Evolutionary conservation across 2,797 vertebrate species (phyloP), one percentile per base, ranked within the genome.

Genomic region (Glossophaga mutica): DNA sequence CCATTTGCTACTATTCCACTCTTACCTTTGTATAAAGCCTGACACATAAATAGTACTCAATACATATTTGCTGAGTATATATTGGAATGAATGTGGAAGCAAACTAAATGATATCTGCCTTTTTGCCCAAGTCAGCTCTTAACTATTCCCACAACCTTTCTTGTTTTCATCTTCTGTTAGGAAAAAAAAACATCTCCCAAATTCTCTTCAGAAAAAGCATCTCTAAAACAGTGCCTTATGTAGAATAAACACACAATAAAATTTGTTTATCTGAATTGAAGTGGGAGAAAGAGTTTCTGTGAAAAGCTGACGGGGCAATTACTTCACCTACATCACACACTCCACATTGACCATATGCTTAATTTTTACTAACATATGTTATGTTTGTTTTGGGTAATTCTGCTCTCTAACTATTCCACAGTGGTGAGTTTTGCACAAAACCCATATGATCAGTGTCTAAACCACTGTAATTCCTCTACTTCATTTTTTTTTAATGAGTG

Each of bases 281-380:
- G 74, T 68, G 78, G 24, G 21, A 11, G 10, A 76, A 37, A 42
- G 34, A 78, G 5, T 39, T 67, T 81, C 67, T 94, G 39, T 82
- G 83, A 81, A 91, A 96, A 91, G 89, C 94, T 93, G 94, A 96
- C 71, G 90, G 74, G 85, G 79, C 74, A 94, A 0, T 96, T 94
- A 55, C 89, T 93, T 91, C 85, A 93, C 96, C 89, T 94, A 71
- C 1, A 94, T 85, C 76, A 57, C 6, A 3, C 71, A 52, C 81
- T 87, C 42, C 37, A 94, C 21, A 1, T 65, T 87, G 86, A 67
- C 83, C 95, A 94, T 96, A 97, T 96, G 96, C 5, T 97, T 91
- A 57, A 9, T 74, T 79, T 78, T 89, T 57, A 81, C 14, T 26
- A 89, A 85, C 97, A 95, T 97, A 95, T 96, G 96, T 68, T 96